Conservation (phyloP, 2,113 vertebrate genomes). For the Tragelaphus strepsiceros region DNA sequence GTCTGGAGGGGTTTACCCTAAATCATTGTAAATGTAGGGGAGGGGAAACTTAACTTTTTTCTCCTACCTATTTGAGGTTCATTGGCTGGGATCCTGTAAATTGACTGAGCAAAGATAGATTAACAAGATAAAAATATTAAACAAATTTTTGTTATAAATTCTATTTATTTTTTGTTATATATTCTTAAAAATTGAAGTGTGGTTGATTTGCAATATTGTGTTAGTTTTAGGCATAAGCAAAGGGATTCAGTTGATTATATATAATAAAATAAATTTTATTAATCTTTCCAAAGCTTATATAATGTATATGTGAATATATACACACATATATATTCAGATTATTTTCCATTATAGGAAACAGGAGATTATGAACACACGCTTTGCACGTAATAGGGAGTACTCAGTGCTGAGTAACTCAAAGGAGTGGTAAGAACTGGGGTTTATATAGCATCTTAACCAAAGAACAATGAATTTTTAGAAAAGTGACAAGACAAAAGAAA, state of each 20-base stretch:
- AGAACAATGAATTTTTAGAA: not conserved
- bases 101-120: not conserved
- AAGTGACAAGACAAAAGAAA: not conserved
- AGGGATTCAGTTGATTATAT: not conserved
- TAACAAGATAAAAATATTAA: not conserved
- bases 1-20: not conserved
- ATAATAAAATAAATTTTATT: not conserved
- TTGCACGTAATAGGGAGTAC: not conserved
- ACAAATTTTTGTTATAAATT: not conserved
- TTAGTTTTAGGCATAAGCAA: not conserved
- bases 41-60: not conserved
- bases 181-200: not conserved
- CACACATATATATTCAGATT: not conserved
- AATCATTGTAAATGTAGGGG: not conserved
- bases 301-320: not conserved
- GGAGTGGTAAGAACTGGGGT: not conserved
- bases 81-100: not conserved
- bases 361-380: not conserved
- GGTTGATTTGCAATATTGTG: not conserved
- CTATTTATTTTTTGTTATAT: not conserved
- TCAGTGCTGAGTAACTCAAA: not conserved
- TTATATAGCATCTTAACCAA: not conserved
- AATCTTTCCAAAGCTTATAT: not conserved
- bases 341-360: not conserved
- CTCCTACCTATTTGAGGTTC: not conserved